Evolutionary conservation across 1,140 invertebrate species (phyloP).

Genomic region (Drosophila tsacasi): DNA sequence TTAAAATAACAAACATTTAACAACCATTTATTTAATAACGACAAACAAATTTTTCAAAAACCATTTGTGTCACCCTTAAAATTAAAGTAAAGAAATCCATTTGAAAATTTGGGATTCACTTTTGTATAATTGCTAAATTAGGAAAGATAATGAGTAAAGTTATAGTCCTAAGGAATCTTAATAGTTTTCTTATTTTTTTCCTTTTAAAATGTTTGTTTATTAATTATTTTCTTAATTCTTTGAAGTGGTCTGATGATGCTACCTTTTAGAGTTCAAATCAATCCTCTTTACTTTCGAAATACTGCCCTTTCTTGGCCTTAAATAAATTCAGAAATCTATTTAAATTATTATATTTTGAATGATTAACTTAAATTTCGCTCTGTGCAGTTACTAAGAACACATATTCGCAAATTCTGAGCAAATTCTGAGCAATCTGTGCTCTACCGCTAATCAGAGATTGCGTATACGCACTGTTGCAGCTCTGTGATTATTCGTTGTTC

Average conservation of each 20-base stretch:
- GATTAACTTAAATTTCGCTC: neutral
- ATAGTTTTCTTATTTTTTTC: neutral
- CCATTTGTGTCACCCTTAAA: no score
- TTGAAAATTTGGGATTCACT: no score
- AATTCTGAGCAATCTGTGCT: neutral
- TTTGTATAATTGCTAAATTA: no score
- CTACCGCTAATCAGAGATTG: conserved; percentile 71
- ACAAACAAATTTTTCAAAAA: no score
- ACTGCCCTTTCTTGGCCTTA: neutral
- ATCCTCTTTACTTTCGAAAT: neutral
- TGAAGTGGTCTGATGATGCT: no score
- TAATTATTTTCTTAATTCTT: neutral
- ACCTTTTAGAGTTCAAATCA: neutral
- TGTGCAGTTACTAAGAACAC: conserved; percentile 19
- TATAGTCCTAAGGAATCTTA: neutral
- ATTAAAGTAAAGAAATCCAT: no score
- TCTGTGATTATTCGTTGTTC: conserved; percentile 54
- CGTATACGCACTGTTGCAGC: conserved; percentile 74
- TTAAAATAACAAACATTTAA: no score
- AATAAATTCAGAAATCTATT: no score
- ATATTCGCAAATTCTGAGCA: conserved; percentile 2
- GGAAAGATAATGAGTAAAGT: no score
- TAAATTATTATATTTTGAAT: neutral
- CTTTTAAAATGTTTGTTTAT: neutral
- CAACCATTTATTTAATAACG: no score